Evolutionary conservation across 2,113 vertebrate species (phyloP).

Genomic region (Oreocharis arfaki): DNA sequence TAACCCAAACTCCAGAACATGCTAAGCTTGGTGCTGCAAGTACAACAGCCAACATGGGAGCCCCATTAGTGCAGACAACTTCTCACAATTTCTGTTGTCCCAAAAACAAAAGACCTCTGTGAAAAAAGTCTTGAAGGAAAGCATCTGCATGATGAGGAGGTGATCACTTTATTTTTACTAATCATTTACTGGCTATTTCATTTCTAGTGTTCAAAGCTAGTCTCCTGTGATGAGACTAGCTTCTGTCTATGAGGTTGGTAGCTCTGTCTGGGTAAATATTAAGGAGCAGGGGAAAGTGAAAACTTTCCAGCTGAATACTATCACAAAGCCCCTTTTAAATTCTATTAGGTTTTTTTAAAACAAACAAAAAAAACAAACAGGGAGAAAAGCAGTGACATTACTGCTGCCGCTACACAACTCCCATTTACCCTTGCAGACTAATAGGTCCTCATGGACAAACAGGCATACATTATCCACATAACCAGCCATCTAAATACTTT

Average conservation of each 20-base stretch:
- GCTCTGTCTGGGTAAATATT: not conserved
- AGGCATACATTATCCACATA: not conserved
- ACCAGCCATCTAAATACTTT: not conserved
- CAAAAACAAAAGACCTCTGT: not conserved
- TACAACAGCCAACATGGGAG: not conserved
- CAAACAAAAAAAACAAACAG: not conserved
- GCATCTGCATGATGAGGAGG: not conserved
- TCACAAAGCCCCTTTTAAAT: not conserved
- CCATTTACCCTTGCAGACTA: not conserved
- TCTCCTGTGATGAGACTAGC: no score
- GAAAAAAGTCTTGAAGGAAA: not conserved
- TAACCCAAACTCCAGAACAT: not conserved
- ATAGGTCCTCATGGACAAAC: not conserved
- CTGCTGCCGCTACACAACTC: not conserved
- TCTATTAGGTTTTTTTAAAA: not conserved
- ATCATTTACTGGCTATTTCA: not conserved
- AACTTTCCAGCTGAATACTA: not conserved
- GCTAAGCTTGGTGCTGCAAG: not conserved
- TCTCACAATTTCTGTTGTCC: not conserved
- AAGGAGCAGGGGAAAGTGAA: not conserved
- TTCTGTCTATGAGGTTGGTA: not conserved
- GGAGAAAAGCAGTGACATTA: not conserved
- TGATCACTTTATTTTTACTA: not conserved
- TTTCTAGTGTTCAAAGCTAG: not conserved
- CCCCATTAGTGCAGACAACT: not conserved